Conservation (phyloP, 1,140 invertebrate genomes). For the Drosophila melanica region DNA sequence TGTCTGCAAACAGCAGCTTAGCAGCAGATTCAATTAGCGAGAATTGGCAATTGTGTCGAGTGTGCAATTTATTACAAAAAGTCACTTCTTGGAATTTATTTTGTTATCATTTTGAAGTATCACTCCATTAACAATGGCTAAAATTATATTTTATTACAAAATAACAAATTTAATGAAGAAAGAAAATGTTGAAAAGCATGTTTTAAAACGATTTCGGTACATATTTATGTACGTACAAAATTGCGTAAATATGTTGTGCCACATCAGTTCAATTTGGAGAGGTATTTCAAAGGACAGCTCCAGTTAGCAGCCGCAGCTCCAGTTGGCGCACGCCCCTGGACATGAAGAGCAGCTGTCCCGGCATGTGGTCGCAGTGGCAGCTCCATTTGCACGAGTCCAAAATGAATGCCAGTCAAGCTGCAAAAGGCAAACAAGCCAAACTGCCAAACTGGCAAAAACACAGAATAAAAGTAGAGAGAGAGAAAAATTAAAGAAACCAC, state of each 20-base stretch:
- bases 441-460: constrained; percentile 22
- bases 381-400: constrained; percentile 63
- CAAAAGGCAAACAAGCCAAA: constrained; percentile 59
- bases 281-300: neutral
- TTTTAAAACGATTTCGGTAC: constrained; percentile 8
- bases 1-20: neutral
- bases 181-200: neutral
- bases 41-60: neutral
- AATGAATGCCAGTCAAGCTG: constrained; percentile 72
- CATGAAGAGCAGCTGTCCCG: constrained; percentile 53
- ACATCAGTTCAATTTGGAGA: neutral
- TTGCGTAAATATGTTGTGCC: constrained; percentile 14
- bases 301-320: constrained; percentile 14
- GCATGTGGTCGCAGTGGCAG: constrained; percentile 22
- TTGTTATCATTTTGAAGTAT: too few relatives aligned
- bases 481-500: constrained; percentile 45
- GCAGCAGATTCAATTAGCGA: neutral
- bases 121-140: neutral
- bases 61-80: neutral
- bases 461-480: constrained; percentile 5
- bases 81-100: neutral
- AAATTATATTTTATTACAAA: constrained; percentile 1
- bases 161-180: neutral
- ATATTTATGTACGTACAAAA: constrained; percentile 21
- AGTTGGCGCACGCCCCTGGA: constrained; percentile 37